Conservation (phyloP, 2,888 invertebrate genomes). For the Elysia crispata region DNA sequence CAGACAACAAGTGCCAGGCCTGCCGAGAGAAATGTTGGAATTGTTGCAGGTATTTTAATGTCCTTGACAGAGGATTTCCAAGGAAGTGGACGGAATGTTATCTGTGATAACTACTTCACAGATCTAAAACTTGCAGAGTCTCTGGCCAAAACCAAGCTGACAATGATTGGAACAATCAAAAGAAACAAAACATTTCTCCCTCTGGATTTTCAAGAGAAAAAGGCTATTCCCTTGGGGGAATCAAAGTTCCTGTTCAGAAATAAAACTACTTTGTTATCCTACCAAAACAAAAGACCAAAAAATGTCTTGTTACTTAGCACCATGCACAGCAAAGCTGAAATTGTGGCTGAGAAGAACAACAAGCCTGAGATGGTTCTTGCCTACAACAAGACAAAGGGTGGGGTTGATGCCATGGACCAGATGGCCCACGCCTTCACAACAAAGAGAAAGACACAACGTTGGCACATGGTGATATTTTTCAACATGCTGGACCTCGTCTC, state of each 20-base stretch:
- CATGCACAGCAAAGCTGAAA: no score
- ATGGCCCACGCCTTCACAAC: no score
- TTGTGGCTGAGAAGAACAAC: slow-evolving; percentile 9
- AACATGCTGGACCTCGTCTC: slow-evolving; percentile 55
- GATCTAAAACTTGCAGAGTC: background rate
- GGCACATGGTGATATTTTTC: slow-evolving; percentile 52
- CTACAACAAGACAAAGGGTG: slow-evolving; percentile 50
- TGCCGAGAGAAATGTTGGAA: background rate
- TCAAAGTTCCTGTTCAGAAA: no score
- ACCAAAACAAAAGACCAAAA: slow-evolving; percentile 20
- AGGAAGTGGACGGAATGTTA: slow-evolving; percentile 30
- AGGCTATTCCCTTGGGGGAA: no score
- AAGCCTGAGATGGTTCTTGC: slow-evolving; percentile 51
- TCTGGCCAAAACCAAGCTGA: background rate
- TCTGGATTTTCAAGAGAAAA: no score
- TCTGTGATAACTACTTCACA: no score
- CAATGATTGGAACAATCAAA: no score
- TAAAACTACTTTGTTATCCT: slow-evolving; percentile 11
- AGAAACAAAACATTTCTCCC: no score
- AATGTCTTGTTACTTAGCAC: no score
- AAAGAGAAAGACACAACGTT: slow-evolving; percentile 50
- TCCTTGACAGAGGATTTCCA: slow-evolving; percentile 11
- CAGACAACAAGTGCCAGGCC: background rate
- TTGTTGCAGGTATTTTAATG: background rate
- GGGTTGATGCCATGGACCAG: no score